These are phyloP conservation scores for Nannobrachium achirus DNA, from an alignment of 2,113 vertebrate species.

Conservation along the genomic window DNA sequence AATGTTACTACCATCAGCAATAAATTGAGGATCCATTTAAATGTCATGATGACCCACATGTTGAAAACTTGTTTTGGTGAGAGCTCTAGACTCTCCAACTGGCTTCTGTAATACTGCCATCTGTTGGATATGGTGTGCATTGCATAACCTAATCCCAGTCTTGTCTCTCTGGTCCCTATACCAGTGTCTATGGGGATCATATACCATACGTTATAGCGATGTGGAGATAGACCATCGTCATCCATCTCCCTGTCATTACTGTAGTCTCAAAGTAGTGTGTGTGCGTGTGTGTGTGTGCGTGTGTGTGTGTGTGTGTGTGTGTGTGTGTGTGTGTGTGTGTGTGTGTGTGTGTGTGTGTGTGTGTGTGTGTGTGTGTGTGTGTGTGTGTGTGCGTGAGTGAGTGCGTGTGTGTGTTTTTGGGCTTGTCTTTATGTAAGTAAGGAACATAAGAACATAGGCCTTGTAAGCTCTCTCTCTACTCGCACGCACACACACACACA, in stretches of 20 bases:
- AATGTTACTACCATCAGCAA: neutral
- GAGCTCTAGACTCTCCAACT: neutral
- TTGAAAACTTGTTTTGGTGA: neutral
- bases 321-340: too few relatives aligned
- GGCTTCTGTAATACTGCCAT: constrained; percentile 4
- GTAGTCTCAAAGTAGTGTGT: neutral
- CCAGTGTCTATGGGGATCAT: neutral
- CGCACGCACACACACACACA: neutral
- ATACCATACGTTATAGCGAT: neutral
- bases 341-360: too few relatives aligned
- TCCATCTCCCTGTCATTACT: neutral
- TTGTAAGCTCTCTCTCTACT: neutral
- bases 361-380: neutral
- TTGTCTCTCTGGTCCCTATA: too few relatives aligned
- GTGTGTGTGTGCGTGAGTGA: neutral
- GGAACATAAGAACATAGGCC: neutral
- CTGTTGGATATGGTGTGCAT: neutral
- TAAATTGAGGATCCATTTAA: neutral
- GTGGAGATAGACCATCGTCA: neutral
- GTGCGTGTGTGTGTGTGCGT: neutral
- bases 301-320: neutral
- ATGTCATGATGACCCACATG: neutral
- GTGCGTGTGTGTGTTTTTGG: neutral
- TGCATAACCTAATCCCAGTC: neutral
- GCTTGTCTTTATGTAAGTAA: too few relatives aligned